These are phyloP conservation scores for Drosophila seguyi DNA, from an alignment of 1,140 invertebrate species.

Conservation along the genomic window DNA sequence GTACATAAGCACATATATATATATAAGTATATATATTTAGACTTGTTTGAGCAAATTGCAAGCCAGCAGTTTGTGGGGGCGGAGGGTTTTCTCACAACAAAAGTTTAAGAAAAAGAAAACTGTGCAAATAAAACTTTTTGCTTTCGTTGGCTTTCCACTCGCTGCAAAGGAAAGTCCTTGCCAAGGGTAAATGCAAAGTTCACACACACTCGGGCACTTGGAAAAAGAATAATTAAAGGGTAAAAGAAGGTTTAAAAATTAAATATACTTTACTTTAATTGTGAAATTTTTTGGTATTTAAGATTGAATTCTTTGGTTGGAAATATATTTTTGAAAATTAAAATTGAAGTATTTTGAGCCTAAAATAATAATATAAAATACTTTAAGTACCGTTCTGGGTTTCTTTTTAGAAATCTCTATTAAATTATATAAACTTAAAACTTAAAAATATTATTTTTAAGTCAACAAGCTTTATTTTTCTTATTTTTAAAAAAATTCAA, in stretches of 20 bases:
- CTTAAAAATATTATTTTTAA: neutral
- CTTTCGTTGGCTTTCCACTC: constrained; percentile 71
- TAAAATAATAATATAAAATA: neutral
- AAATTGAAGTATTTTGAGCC: neutral
- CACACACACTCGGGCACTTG: constrained; percentile 37
- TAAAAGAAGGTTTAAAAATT: too few relatives aligned
- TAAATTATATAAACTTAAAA: too few relatives aligned
- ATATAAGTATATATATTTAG: constrained; percentile 31
- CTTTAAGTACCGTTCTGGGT: too few relatives aligned
- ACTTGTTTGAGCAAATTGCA: constrained; percentile 78
- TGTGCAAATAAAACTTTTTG: constrained; percentile 84
- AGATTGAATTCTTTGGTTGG: too few relatives aligned
- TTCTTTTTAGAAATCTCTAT: too few relatives aligned
- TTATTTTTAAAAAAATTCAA: neutral
- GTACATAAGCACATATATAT: constrained; percentile 16
- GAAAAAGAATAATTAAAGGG: neutral
- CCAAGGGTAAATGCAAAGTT: constrained; percentile 83
- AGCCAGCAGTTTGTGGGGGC: constrained; percentile 65
- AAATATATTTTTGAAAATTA: neutral
- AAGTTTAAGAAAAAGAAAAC: constrained; percentile 84
- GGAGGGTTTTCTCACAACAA: constrained; percentile 53
- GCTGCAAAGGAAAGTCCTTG: constrained; percentile 79
- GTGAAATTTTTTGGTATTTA: too few relatives aligned
- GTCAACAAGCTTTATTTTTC: neutral
- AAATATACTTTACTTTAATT: too few relatives aligned